These are phyloP conservation scores for Epicampocera succincta DNA, from an alignment of 2,888 invertebrate species.

Conservation along the genomic window DNA sequence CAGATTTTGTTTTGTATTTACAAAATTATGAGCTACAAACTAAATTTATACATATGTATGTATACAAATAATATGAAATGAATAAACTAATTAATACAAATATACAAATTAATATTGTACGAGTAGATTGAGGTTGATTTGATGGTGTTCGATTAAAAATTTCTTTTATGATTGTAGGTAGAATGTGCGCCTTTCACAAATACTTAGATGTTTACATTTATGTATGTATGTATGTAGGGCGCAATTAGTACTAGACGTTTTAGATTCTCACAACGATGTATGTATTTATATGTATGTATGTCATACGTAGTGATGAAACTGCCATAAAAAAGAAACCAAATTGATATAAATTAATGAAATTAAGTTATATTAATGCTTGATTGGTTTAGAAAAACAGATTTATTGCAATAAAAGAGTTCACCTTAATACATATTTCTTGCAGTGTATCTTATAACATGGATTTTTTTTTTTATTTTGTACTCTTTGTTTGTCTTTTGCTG, in stretches of 20 bases:
- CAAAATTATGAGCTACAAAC: background rate
- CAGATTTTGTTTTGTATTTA: no score
- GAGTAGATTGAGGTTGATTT: background rate
- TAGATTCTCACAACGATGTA: constrained; percentile 24
- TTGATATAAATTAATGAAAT: background rate
- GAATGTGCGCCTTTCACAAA: background rate
- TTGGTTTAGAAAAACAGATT: background rate
- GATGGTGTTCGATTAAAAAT: constrained; percentile 11
- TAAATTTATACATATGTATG: constrained; percentile 20
- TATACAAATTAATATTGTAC: constrained; percentile 5
- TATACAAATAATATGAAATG: constrained; percentile 22
- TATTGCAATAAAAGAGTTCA: background rate
- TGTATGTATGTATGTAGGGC: background rate
- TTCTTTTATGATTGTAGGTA: background rate
- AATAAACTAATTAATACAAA: background rate
- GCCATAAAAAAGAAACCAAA: constrained; percentile 37
- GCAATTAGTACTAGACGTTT: constrained; percentile 24
- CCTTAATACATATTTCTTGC: constrained; percentile 19
- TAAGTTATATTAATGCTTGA: background rate
- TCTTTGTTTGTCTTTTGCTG: constrained; percentile 8
- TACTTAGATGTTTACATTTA: background rate
- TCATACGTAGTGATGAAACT: constrained; percentile 20
- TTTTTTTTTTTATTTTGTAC: constrained; percentile 38
- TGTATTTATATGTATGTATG: background rate
- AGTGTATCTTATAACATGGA: constrained; percentile 31